Percentiles rank a stretch among this genome's conserved stretches.
phyloP scores from a whole-genome alignment of 2,888 invertebrate species.

The Plagiodera versicolora region DNA sequence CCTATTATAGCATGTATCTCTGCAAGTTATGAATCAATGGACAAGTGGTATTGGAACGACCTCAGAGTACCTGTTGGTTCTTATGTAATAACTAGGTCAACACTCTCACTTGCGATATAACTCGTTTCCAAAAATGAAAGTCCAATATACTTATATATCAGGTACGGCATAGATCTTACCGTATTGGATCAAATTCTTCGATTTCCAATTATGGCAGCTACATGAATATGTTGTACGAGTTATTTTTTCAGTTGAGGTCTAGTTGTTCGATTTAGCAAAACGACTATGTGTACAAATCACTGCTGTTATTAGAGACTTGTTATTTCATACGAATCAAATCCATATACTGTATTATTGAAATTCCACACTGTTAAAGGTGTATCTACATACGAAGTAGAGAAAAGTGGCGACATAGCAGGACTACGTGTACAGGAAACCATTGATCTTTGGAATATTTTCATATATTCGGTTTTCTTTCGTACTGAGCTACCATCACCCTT shows the following conservation, averaged over 20 bases:
- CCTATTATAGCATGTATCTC: background rate
- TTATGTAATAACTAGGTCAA: slow-evolving; percentile 39
- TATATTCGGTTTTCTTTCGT: too few species aligned
- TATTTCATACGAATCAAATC: too few species aligned
- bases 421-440: too few species aligned
- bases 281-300: background rate
- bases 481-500: too few species aligned
- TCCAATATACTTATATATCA: slow-evolving; percentile 18
- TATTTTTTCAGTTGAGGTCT: slow-evolving; percentile 3
- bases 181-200: slow-evolving; percentile 21
- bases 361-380: too few species aligned
- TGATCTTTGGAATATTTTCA: too few species aligned
- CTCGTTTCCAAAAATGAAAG: slow-evolving; percentile 40
- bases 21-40: slow-evolving; percentile 18
- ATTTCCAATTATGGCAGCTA: slow-evolving; percentile 19
- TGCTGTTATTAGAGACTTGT: too few species aligned
- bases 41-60: slow-evolving; percentile 30
- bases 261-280: slow-evolving; percentile 1
- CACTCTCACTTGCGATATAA: slow-evolving; percentile 32
- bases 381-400: too few species aligned
- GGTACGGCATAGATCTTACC: slow-evolving; percentile 13
- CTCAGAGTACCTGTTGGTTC: slow-evolving; percentile 31
- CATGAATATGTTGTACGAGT: slow-evolving; percentile 10
- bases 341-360: too few species aligned
- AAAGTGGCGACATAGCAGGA: too few species aligned